Base-by-base conservation (phyloP, 37 sponge, comb jelly and placozoan species). In the Sycon ciliatum region DNA sequence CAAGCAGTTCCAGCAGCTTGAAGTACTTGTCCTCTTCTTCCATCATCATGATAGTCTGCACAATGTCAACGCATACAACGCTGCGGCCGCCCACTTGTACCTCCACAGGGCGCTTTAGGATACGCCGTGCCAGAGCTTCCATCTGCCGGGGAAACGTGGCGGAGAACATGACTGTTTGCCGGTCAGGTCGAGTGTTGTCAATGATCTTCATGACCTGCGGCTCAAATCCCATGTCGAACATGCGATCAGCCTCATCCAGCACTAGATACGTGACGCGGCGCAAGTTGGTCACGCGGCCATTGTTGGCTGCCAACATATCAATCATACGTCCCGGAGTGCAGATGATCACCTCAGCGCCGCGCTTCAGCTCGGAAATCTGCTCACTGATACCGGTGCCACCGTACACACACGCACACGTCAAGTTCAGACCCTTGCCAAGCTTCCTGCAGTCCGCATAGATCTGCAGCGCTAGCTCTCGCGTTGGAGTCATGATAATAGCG, bases 171-270 rank as follows among this genome's bases (percentile, higher is more conserved):
- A 97, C 99, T 0, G 85, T 92, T 65, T 97, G 99, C 16, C 90
- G 74, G 49, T 92, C 93, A n/a, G 99, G 99, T 11, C 90, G 80
- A 37, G 80, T 72, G 39, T 82, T 92, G 18, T 57, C 34, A 53
- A 97, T 72, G 40, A 97, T 97, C 34, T 67, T 6, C 38, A 66
- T 24, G n/a, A 95, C 97, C 75, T 97, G 99, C 3, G 99, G 99
- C 73, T 97, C 99, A 73, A 97, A 97, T 16, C 99, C 99, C 85
- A 97, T 85, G 68, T 95, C 98, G 76, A 95, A 95, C 98, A 95
- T 95, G 0, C 98, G 72, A 77, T 95, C 98, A 53, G 99, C 99
- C 71, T 97, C 99, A 53, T 97, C 99, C 42, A 97, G 62, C 32
- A 97, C 99, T 1, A 92, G 73, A 67, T 97, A 97, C 9, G 99